Percentiles rank a stretch among this genome's conserved stretches.
Conservation (phyloP, 2,113 vertebrate species). For the Dicentrarchus labrax region DNA sequence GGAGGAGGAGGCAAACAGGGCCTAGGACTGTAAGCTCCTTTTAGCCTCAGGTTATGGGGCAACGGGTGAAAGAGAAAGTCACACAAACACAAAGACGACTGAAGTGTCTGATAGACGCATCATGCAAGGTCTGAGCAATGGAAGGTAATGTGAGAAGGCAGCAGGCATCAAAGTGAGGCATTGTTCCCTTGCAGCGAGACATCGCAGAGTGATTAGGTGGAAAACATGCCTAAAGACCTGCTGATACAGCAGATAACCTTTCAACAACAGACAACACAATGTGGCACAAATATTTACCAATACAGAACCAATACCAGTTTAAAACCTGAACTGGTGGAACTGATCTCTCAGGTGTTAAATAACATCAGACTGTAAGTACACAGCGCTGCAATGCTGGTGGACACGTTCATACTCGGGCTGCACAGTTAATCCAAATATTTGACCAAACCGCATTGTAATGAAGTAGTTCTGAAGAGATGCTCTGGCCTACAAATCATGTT, state of each 20-base stretch:
- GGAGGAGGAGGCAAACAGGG: conserved; percentile 1
- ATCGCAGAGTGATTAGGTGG: neutral
- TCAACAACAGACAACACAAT: neutral
- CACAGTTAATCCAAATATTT: too few species aligned
- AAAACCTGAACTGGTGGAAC: neutral
- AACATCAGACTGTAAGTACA: neutral
- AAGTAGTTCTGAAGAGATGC: too few species aligned
- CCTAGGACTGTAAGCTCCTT: conserved; percentile 26
- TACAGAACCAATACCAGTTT: too few species aligned
- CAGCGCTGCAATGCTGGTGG: neutral
- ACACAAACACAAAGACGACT: conserved; percentile 6
- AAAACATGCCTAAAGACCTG: neutral
- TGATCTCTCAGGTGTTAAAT: too few species aligned
- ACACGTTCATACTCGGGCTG: neutral
- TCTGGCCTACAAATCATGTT: too few species aligned
- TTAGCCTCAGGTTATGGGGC: conserved; percentile 53
- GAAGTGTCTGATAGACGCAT: conserved; percentile 23
- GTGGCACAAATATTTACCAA: neutral
- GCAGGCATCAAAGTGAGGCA: conserved; percentile 12
- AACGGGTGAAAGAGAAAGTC: conserved; percentile 24
- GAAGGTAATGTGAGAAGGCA: neutral
- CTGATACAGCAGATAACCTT: conserved; percentile 3
- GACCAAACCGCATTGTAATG: too few species aligned
- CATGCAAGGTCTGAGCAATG: neutral
- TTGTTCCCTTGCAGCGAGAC: conserved; percentile 9